Percentiles rank a stretch among this genome's conserved stretches.
Conservation (phyloP, 2,797 vertebrate species). For the Pangasius djambal region DNA sequence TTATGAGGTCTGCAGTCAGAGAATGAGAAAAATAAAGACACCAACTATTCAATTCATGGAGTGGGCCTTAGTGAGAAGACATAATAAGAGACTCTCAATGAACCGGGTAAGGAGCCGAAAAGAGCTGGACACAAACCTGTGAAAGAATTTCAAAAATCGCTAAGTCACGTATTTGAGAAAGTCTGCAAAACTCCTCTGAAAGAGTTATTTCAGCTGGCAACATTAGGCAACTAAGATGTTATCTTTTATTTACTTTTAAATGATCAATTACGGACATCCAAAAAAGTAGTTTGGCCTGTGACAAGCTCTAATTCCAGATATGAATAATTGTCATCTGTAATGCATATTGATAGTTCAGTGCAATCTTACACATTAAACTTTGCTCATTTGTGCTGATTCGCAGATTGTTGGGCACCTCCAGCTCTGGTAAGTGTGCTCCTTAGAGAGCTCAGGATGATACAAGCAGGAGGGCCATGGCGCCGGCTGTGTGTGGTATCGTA, state of each 20-base stretch:
- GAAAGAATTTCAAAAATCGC: conserved; percentile 43
- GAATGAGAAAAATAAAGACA: conserved; percentile 65
- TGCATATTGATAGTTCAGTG: neutral
- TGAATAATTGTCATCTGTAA: neutral
- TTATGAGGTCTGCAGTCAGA: conserved; percentile 69
- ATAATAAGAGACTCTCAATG: conserved; percentile 64
- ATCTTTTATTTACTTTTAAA: neutral
- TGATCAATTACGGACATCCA: neutral
- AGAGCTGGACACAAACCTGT: conserved; percentile 34
- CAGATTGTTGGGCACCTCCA: conserved; percentile 29
- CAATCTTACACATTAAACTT: conserved; percentile 23
- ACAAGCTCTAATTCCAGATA: neutral
- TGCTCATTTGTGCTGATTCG: conserved; percentile 8
- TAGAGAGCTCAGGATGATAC: conserved; percentile 28
- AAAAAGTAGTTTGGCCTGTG: neutral
- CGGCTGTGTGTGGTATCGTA: conserved; percentile 82
- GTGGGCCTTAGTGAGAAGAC: conserved; percentile 60
- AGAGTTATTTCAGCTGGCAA: neutral
- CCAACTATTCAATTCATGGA: conserved; percentile 73
- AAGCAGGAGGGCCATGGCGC: conserved; percentile 55
- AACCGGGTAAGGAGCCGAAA: conserved; percentile 51
- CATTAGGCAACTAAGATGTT: neutral
- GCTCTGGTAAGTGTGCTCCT: conserved; percentile 19
- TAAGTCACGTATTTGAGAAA: conserved; percentile 24
- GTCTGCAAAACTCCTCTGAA: neutral